Evolutionary conservation across 2,888 invertebrate species (phyloP), one percentile per base, ranked within the genome.

Genomic region (Baccha elongata): DNA sequence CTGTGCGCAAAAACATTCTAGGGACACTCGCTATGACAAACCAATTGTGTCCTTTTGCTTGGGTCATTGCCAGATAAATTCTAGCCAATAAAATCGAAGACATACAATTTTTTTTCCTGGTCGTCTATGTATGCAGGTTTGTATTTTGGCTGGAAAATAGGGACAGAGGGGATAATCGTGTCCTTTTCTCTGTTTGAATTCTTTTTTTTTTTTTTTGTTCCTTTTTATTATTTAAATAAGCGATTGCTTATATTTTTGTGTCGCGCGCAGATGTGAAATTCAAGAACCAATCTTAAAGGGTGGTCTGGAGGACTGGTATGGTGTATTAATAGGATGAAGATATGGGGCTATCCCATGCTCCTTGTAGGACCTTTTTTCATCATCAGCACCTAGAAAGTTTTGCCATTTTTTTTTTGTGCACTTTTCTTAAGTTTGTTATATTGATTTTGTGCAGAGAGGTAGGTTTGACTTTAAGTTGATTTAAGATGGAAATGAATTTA

Each of bases 1-100:
- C 84, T 85, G 84, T 86, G 86, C 86, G 86, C 86, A 83, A 86
- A 86, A 85, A 85, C 85, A 80, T 85, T 85, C 78, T 81, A 76
- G 84, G 84, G 85, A 86, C 86, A 85, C 64, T 83, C 76, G 76
- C 67, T 85, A 83, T 86, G 85, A 85, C 85, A 86, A 85, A 85
- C 86, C 86, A 86, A 86, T 86, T 86, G 86, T 85, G 85, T 86
- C 84, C 85, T 84, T 85, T 80, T 84, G 75, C 78, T 79, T 76
- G 75, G 84, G 81, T 86, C 84, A 85, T 85, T 86, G 85, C 85
- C 84, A 85, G 84, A 84, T 69, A 73, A 75, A 84, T 86, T 68
- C 79, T 71, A 74, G 73, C 86, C 86, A 86, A 86, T 86, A 86
- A 86, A 85, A 86, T 85, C 80, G 52, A 83, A 85, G 84, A 72